Conservation (phyloP, 2,888 invertebrate species). For the Dendrolimus houi region DNA sequence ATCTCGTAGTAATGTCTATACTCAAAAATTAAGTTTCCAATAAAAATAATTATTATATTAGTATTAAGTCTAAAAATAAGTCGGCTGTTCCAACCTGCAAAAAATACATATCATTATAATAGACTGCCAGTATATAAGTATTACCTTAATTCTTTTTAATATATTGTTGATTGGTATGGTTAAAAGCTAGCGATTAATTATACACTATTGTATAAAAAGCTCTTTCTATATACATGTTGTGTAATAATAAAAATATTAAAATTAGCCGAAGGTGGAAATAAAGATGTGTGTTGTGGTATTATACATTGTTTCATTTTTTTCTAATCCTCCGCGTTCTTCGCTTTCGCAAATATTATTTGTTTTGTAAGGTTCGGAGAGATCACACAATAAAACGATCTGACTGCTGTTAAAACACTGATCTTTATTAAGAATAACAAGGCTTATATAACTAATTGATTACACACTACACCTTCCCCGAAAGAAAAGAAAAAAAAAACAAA, state of each 20-base stretch:
- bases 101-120: constrained; percentile 74
- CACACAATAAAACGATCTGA: too few relatives aligned
- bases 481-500: too few relatives aligned
- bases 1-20: neutral
- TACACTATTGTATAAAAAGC: constrained; percentile 74
- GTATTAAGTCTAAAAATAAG: constrained; percentile 9
- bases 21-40: neutral
- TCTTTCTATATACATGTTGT: constrained; percentile 77
- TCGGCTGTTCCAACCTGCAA: constrained; percentile 73
- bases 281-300: constrained; percentile 69
- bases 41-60: constrained; percentile 1
- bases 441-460: too few relatives aligned
- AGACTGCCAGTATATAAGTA: constrained; percentile 71
- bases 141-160: constrained; percentile 71
- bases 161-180: constrained; percentile 69
- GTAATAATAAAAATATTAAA: constrained; percentile 65
- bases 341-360: too few relatives aligned
- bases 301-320: constrained; percentile 19
- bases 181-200: constrained; percentile 57
- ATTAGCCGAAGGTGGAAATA: constrained; percentile 55
- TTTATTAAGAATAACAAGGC: too few relatives aligned
- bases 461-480: too few relatives aligned
- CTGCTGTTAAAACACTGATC: too few relatives aligned
- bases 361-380: too few relatives aligned
- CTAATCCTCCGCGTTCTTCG: neutral